Evolutionary conservation across 2,797 vertebrate species (phyloP).

Genomic region (Sebastes iracundus): DNA sequence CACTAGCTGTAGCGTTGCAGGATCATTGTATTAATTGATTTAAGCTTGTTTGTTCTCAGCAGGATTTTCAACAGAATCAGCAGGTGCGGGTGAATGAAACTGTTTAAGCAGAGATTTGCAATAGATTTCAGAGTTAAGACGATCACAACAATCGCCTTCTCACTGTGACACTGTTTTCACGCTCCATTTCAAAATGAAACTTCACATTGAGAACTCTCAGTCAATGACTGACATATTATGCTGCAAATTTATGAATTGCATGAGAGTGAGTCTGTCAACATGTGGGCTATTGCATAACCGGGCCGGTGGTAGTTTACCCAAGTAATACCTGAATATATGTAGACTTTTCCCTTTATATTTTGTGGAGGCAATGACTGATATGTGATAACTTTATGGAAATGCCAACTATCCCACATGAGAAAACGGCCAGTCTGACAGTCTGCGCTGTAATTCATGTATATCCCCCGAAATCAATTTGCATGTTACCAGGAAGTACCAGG

Average conservation of each 20-base stretch:
- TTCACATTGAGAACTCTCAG: not conserved
- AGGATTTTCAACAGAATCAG: conserved; percentile 22
- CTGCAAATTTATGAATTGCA: not conserved
- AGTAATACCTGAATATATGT: not conserved
- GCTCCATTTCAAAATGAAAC: conserved; percentile 9
- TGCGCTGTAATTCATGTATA: too few relatives aligned
- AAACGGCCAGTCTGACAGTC: not conserved
- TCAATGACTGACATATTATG: not conserved
- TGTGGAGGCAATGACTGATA: too few relatives aligned
- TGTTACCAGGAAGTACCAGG: too few relatives aligned
- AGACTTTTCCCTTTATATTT: not conserved
- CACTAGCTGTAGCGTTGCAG: not conserved
- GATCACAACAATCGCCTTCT: not conserved
- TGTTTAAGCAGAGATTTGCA: conserved; percentile 26
- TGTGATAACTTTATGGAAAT: too few relatives aligned
- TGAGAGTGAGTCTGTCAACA: not conserved
- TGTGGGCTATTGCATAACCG: not conserved
- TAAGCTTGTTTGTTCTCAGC: conserved; percentile 21
- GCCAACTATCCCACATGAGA: not conserved
- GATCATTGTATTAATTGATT: conserved; percentile 28
- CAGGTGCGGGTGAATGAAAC: conserved; percentile 1
- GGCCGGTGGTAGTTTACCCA: not conserved
- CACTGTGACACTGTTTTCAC: not conserved
- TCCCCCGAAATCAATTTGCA: too few relatives aligned
- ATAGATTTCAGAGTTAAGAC: conserved; percentile 5